These are phyloP conservation scores for Schizaphis graminum DNA, from an alignment of 2,888 invertebrate species.

Conservation along the genomic window DNA sequence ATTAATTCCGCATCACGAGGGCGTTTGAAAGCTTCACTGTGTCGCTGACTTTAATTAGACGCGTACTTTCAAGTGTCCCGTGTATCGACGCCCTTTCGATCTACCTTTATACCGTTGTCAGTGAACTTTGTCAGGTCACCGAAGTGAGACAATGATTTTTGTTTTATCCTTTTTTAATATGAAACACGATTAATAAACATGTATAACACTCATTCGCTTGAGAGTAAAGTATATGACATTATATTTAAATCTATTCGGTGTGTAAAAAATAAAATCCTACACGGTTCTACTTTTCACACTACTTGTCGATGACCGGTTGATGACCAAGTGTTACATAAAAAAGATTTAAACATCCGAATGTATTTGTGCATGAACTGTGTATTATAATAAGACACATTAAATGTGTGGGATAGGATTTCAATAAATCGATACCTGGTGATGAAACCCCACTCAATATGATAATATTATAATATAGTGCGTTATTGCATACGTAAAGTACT, in stretches of 20 bases:
- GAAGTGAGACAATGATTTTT: neutral
- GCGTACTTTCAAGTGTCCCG: conserved; percentile 52
- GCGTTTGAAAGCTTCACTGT: conserved; percentile 45
- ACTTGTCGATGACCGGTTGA: neutral
- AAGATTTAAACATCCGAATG: neutral
- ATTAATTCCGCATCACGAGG: conserved; percentile 58
- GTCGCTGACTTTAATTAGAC: conserved; percentile 62
- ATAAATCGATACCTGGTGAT: conserved; percentile 47
- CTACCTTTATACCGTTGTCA: neutral
- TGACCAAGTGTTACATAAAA: neutral
- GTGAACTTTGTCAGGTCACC: conserved; percentile 40
- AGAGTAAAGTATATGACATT: neutral
- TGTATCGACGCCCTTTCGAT: conserved; percentile 47
- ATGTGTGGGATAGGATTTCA: conserved; percentile 49
- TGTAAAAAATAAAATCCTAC: neutral
- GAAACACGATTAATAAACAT: neutral
- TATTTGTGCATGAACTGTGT: neutral
- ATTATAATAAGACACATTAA: neutral
- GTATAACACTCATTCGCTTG: neutral
- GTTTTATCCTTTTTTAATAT: neutral
- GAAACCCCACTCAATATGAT: neutral
- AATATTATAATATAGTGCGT: neutral
- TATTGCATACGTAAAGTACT: neutral
- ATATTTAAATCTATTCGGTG: neutral
- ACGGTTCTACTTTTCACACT: neutral